Conservation (phyloP, 2,797 vertebrate genomes). For the Delichon dasypus region DNA sequence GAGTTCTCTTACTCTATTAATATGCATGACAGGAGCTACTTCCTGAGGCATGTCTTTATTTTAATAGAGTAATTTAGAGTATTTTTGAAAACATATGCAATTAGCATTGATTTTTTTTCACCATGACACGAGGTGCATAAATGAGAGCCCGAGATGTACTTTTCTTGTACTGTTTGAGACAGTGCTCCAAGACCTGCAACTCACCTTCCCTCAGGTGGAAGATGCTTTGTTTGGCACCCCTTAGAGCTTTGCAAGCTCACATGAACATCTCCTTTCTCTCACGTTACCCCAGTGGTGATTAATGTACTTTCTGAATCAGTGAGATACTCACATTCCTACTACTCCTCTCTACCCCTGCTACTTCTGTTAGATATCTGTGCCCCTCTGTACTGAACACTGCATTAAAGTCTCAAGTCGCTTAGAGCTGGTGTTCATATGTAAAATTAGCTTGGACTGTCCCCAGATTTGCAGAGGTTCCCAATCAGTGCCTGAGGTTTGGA, state of each 20-base stretch:
- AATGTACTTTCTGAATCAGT: neutral
- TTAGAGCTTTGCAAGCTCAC: neutral
- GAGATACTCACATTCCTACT: neutral
- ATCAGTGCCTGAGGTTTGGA: neutral
- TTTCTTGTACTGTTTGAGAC: neutral
- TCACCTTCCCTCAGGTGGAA: neutral
- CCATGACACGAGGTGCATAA: neutral
- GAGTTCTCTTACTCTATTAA: neutral
- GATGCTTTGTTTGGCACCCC: neutral
- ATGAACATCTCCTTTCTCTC: neutral
- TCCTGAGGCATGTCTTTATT: slow-evolving; percentile 17
- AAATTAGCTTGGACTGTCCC: neutral
- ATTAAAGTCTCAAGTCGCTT: neutral
- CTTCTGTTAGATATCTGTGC: neutral
- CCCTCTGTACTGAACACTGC: neutral
- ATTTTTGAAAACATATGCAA: slow-evolving; percentile 30
- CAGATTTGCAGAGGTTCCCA: neutral
- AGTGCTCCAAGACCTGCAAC: neutral
- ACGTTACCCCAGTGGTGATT: neutral
- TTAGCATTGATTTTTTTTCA: neutral
- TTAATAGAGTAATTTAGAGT: slow-evolving; percentile 10
- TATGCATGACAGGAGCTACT: neutral
- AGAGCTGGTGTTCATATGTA: neutral
- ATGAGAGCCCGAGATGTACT: neutral
- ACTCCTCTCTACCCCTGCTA: neutral